Evolutionary conservation across 2,888 invertebrate genomes (phyloP).

Genomic region (Phasia obesa): DNA sequence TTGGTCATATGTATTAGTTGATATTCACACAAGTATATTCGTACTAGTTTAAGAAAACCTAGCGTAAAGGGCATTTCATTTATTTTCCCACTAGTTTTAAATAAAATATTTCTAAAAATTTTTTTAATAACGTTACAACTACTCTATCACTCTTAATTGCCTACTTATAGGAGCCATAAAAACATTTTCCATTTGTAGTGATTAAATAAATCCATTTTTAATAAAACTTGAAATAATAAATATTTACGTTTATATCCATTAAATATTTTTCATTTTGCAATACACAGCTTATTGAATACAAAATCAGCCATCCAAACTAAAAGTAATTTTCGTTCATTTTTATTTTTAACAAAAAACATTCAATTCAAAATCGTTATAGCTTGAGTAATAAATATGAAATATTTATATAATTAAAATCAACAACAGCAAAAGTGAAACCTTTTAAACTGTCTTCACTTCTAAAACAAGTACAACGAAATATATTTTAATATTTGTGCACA

Average conservation of each 20-base stretch:
- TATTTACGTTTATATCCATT: background rate
- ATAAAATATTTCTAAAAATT: too few species aligned
- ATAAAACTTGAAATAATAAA: background rate
- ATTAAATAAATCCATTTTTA: background rate
- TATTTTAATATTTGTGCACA: too few species aligned
- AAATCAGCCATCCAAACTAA: background rate
- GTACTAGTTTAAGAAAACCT: too few species aligned
- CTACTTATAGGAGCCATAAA: background rate
- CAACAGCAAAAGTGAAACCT: background rate
- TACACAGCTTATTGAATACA: background rate
- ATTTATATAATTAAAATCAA: background rate
- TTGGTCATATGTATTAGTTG: too few species aligned
- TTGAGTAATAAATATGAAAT: background rate
- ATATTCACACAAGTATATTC: too few species aligned
- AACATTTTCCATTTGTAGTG: background rate
- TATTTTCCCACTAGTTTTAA: too few species aligned
- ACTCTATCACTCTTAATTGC: too few species aligned
- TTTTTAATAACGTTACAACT: too few species aligned
- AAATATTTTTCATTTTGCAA: too few species aligned
- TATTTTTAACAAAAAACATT: background rate
- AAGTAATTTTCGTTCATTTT: background rate
- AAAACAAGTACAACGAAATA: too few species aligned
- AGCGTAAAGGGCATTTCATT: too few species aligned
- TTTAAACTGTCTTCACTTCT: background rate
- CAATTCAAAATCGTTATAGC: background rate